These are phyloP conservation scores for Cephus cinctus DNA, from an alignment of 1,140 invertebrate species.

Conservation along the genomic window DNA sequence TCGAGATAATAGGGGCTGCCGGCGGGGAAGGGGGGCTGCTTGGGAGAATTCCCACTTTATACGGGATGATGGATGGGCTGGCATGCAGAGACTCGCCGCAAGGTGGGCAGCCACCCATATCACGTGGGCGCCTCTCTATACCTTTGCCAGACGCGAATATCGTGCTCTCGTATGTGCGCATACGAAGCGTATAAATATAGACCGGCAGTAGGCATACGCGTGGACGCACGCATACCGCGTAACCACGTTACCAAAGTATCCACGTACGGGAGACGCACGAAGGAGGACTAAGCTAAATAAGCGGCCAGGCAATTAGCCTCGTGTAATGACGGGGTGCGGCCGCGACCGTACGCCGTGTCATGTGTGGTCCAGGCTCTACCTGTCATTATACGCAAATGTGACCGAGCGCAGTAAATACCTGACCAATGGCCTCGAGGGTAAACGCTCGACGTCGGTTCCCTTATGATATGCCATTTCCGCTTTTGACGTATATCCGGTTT, in stretches of 20 bases:
- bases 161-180: not conserved
- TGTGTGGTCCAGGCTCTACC: slow-evolving; percentile 20
- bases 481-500: slow-evolving; percentile 28
- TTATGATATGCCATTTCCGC: slow-evolving; percentile 33
- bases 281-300: slow-evolving; percentile 18
- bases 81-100: slow-evolving; percentile 12
- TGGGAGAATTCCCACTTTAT: slow-evolving; percentile 12
- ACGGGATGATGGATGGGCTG: slow-evolving; percentile 19
- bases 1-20: no score
- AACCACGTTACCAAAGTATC: no score
- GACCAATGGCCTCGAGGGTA: not conserved
- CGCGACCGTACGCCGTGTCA: slow-evolving; percentile 19
- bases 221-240: not conserved
- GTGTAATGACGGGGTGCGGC: slow-evolving; percentile 27
- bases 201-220: not conserved
- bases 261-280: not conserved
- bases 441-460: slow-evolving; percentile 3
- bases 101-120: slow-evolving; percentile 11
- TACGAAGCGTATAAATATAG: slow-evolving; percentile 1
- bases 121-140: slow-evolving; percentile 14
- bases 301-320: slow-evolving; percentile 28
- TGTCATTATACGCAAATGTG: slow-evolving; percentile 28
- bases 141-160: slow-evolving; percentile 15
- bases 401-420: slow-evolving; percentile 18
- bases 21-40: no score